Evolutionary conservation across 2,113 vertebrate species (phyloP).

Genomic region (Maccullochella peelii): DNA sequence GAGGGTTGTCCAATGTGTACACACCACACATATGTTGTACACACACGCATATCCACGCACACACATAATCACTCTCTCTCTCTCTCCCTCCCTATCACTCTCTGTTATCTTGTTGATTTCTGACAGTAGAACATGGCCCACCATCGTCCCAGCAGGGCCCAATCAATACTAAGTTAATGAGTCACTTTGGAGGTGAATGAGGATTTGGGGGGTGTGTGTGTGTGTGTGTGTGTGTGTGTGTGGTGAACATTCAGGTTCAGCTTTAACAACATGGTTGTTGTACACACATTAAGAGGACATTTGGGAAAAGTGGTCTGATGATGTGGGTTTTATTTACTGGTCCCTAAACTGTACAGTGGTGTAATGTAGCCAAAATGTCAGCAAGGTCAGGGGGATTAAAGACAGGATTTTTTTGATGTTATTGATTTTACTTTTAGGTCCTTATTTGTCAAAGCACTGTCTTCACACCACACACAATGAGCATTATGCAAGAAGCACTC

Average conservation of each 20-base stretch:
- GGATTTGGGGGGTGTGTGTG: conserved; percentile 32
- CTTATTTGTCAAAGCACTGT: conserved; percentile 29
- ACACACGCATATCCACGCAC: not conserved
- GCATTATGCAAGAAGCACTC: not conserved
- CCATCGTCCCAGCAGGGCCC: conserved; percentile 44
- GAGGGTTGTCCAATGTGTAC: not conserved
- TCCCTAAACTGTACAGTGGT: not conserved
- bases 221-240: conserved; percentile 17
- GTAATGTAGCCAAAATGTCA: conserved; percentile 44
- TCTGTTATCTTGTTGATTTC: conserved; percentile 64
- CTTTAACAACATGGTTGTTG: conserved; percentile 14
- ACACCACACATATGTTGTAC: not conserved
- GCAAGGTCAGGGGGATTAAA: conserved; percentile 19
- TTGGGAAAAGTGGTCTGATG: not conserved
- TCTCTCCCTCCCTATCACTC: not conserved
- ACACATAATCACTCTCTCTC: not conserved
- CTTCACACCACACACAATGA: not conserved
- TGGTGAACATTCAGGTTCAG: conserved; percentile 27
- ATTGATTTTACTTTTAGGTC: conserved; percentile 39
- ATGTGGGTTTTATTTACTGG: conserved; percentile 44
- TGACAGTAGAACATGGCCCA: conserved; percentile 54
- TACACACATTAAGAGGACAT: conserved; percentile 25
- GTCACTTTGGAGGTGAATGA: conserved; percentile 52
- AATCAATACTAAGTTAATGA: conserved; percentile 70
- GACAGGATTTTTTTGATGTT: conserved; percentile 19